Base-by-base conservation (phyloP, 2,113 vertebrate genomes). In the Progne subis region DNA sequence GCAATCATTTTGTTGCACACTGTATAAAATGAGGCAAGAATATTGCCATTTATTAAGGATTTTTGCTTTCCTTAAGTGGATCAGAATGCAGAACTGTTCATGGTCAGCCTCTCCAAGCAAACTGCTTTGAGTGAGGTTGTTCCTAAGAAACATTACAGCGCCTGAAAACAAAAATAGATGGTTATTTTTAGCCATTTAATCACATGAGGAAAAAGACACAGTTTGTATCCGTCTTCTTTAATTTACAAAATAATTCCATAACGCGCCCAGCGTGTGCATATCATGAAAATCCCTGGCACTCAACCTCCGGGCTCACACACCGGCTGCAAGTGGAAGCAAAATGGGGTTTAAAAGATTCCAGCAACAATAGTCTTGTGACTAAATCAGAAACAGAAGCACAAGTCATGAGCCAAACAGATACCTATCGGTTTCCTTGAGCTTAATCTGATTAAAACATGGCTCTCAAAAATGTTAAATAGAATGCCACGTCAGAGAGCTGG, bases 381-480 rank as follows among this genome's bases (percentile, higher is more conserved):
- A 98, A 98, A 98, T 98, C 96, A 98, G 97, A 98, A 98, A 98
- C 98, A 98, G 97, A 98, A 98, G 96, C 97, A 96, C 88, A 97
- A 98, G 93, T 82, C 96, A 95, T 94, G 95, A 97, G 96, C 97
- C 97, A 98, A 97, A 97, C 97, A 98, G 98, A 98, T 98, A 98
- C 97, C 97, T 98, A 98, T 98, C 95, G 26, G 97, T 97, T 98
- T 98, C 97, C 97, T 97, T 97, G 96, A 97, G 92, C 96, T 98
- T 98, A 98, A 98, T 98, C 98, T 98, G 98, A 98, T 98, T 98
- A 98, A 97, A 98, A 98, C 95, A 93, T 96, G 97, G 88, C 95
- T 97, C 94, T 98, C 92, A 95, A 97, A 98, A 97, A 96, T 83
- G 95, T 97, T 98, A 97, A 98, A 96, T 92, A 97, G 96, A 97